Evolutionary conservation across 2,797 vertebrate species (phyloP).

Genomic region (Molossus molossus): DNA sequence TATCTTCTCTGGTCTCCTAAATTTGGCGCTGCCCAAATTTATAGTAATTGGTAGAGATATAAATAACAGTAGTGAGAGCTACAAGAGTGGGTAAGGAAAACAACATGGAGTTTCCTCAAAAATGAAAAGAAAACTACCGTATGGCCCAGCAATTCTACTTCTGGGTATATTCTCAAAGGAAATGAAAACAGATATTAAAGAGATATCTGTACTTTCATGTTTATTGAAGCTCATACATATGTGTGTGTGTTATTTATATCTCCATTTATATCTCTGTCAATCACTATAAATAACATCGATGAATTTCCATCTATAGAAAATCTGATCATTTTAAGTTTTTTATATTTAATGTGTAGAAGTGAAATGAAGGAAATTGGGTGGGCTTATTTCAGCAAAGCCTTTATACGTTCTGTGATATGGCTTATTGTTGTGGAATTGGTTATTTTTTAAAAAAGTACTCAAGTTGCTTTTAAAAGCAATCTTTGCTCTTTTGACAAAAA

Average conservation of each 20-base stretch:
- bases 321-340: not conserved
- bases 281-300: not conserved
- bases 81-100: not conserved
- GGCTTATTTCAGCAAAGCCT: slow-evolving; percentile 30
- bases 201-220: not conserved
- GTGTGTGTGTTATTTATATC: not conserved
- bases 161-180: not conserved
- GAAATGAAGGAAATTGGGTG: not conserved
- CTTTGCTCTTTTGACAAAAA: slow-evolving; percentile 70
- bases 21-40: not conserved
- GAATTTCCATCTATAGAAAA: not conserved
- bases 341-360: slow-evolving; percentile 2
- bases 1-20: not conserved
- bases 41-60: no score
- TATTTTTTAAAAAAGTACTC: not conserved
- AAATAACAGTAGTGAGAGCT: not conserved
- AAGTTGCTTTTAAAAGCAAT: slow-evolving; percentile 69
- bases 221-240: not conserved
- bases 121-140: not conserved
- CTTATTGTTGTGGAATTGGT: slow-evolving; percentile 69
- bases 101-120: not conserved
- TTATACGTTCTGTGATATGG: slow-evolving; percentile 35
- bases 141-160: not conserved
- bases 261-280: not conserved
- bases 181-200: not conserved